These are phyloP conservation scores for Nyctereutes procyonoides DNA, from an alignment of 2,113 vertebrate genomes.

Conservation along the genomic window DNA sequence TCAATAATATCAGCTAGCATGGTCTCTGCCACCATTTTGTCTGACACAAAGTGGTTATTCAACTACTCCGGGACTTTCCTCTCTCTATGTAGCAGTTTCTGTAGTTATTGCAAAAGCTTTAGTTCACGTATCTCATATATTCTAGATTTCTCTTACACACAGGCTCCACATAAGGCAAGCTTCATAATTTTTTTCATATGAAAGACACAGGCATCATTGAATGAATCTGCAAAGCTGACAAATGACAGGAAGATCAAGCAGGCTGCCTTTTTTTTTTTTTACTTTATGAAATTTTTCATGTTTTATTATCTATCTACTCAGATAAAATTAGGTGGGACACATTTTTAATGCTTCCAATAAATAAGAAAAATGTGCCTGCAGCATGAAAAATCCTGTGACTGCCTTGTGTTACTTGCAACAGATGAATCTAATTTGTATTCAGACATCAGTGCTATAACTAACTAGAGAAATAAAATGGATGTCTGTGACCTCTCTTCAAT, in stretches of 20 bases:
- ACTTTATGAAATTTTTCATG: conserved; percentile 54
- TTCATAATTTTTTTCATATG: neutral
- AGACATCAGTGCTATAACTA: conserved; percentile 60
- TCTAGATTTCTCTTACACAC: neutral
- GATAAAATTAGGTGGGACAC: conserved; percentile 68
- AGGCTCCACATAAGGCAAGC: neutral
- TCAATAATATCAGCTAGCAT: neutral
- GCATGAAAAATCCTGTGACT: conserved; percentile 56
- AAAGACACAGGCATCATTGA: neutral
- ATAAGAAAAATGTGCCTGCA: conserved; percentile 55
- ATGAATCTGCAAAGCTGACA: neutral
- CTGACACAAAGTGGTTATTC: neutral
- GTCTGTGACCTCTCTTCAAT: conserved; percentile 69
- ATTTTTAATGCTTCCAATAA: conserved; percentile 68
- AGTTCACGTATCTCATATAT: neutral
- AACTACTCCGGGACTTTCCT: neutral
- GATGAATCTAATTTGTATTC: conserved; percentile 73
- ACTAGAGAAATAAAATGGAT: conserved; percentile 70
- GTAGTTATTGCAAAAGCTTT: neutral
- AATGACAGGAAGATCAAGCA: neutral
- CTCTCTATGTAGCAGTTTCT: neutral
- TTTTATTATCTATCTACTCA: conserved; percentile 64
- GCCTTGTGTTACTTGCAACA: conserved; percentile 57
- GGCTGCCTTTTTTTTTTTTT: neutral
- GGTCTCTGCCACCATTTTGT: neutral